Conservation (phyloP, 2,888 invertebrate species). For the Troides aeacus region DNA sequence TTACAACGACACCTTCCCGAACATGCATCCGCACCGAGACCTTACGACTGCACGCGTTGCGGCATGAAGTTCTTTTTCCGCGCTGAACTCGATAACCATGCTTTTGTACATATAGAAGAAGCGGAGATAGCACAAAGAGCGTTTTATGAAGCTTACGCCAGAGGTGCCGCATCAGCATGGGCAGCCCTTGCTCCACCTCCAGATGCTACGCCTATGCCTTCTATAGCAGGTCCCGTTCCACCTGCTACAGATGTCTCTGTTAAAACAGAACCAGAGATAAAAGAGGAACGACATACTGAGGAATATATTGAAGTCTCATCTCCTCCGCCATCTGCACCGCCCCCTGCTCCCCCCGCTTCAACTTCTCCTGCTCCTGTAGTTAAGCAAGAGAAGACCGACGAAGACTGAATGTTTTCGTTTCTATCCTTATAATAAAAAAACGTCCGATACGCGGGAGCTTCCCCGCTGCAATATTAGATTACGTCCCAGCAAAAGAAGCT, state of each 20-base stretch:
- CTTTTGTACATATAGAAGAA: slow-evolving; percentile 80
- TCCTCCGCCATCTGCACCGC: slow-evolving; percentile 54
- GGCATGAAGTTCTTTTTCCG: slow-evolving; percentile 93
- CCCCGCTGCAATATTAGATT: slow-evolving; percentile 78
- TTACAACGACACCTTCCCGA: slow-evolving; percentile 90
- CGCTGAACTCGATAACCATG: slow-evolving; percentile 94
- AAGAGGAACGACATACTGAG: slow-evolving; percentile 68
- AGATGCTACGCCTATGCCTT: slow-evolving; percentile 37
- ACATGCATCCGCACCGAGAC: slow-evolving; percentile 89
- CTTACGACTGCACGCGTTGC: slow-evolving; percentile 92
- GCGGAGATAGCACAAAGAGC: slow-evolving; percentile 73
- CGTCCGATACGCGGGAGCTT: slow-evolving; percentile 64
- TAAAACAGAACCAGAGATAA: slow-evolving; percentile 68
- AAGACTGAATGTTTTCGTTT: slow-evolving; percentile 49
- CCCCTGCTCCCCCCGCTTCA: slow-evolving; percentile 42
- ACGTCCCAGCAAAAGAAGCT: slow-evolving; percentile 68
- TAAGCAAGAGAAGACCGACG: slow-evolving; percentile 70
- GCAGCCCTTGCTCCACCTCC: slow-evolving; percentile 66
- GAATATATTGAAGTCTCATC: slow-evolving; percentile 76
- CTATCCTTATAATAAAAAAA: slow-evolving; percentile 44
- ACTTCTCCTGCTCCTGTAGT: slow-evolving; percentile 48
- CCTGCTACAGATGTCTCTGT: slow-evolving; percentile 47
- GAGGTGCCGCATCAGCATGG: slow-evolving; percentile 72
- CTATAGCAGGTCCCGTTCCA: slow-evolving; percentile 38
- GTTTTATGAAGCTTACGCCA: slow-evolving; percentile 72